Base-by-base conservation (phyloP, 92 coral and sea anemone genomes). In the Anthopleura xanthogrammica region DNA sequence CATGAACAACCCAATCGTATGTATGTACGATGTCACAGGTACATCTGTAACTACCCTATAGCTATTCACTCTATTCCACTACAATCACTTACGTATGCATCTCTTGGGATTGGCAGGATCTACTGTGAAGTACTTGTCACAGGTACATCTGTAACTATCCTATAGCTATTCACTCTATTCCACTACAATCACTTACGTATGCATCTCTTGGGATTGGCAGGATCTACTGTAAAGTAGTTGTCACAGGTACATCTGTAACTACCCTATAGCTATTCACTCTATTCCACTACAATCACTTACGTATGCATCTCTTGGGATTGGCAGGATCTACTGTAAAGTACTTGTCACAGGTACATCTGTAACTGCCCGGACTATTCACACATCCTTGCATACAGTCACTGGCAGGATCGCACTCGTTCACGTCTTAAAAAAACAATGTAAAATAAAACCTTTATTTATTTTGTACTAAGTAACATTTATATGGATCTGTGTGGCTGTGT, bases 331-430 rank as follows among this genome's bases (percentile, higher is more conserved):
- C 79, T 57, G 80, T 57, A 73, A 86, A 86, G 60, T 54, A 57
- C 42, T 43, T 43, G 50, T 43, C 50, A 43, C 50, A 43, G 58
- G 54, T 80, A 17, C 88, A 86, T 64, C 36, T 64, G 71, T 64
- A 64, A n/a, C 71, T 64, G n/a, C 88, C 88, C 16, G 36, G 17
- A 12, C 74, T 80, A 43, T 86, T 86, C 52, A 60, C 50, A 58
- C 88, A 86, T 74, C 22, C 52, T 54, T 86, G 85, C 79, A 79
- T 86, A 36, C 88, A 86, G 52, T 80, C 84, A 36, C 84, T 73
- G 23, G 50, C 88, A 36, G 88, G 84, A 42, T 40, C 12, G 54
- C 88, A 86, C 78, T 86, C 88, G 60, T 86, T 76, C 3, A 74
- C 46, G 42, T 86, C 88, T 85, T 23, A 76, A 36, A 76, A 13